Conservation (phyloP, 2,113 vertebrate genomes). For the Micronisus gabar region DNA sequence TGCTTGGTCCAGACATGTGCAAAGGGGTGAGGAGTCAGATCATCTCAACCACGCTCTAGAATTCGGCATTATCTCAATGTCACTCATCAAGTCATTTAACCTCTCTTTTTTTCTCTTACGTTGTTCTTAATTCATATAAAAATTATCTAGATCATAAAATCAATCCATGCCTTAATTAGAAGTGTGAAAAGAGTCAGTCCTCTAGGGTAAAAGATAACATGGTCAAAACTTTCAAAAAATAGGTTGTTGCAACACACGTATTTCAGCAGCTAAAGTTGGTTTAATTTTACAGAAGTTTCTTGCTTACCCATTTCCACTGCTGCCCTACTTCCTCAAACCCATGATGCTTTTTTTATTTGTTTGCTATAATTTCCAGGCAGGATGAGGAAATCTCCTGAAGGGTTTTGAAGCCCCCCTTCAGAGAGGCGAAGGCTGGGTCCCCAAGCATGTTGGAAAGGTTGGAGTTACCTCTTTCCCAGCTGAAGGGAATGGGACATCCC, state of each 20-base stretch:
- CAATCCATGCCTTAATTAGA: not conserved
- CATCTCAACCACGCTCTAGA: not conserved
- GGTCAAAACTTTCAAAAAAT: not conserved
- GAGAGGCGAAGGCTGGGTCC: accelerated
- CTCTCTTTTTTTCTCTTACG: accelerated
- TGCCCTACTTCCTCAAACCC: not conserved
- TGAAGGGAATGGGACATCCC: not conserved
- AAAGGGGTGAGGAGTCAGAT: not conserved
- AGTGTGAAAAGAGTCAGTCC: not conserved
- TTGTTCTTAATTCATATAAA: not conserved
- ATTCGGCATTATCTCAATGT: not conserved
- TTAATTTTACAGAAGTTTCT: slow-evolving; percentile 20
- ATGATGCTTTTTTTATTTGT: not conserved
- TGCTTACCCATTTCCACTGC: not conserved
- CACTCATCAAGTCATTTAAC: not conserved
- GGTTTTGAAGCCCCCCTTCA: not conserved
- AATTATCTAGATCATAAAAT: not conserved
- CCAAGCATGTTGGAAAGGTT: not conserved
- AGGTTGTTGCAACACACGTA: accelerated
- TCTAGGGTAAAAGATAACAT: not conserved
- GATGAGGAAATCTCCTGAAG: not conserved
- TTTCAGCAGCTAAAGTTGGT: not conserved
- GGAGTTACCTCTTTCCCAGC: not conserved
- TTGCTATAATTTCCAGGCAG: not conserved
- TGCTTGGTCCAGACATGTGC: not conserved